phyloP scores from a whole-genome alignment of 2,113 vertebrate species.

The Spea multiplicata region DNA sequence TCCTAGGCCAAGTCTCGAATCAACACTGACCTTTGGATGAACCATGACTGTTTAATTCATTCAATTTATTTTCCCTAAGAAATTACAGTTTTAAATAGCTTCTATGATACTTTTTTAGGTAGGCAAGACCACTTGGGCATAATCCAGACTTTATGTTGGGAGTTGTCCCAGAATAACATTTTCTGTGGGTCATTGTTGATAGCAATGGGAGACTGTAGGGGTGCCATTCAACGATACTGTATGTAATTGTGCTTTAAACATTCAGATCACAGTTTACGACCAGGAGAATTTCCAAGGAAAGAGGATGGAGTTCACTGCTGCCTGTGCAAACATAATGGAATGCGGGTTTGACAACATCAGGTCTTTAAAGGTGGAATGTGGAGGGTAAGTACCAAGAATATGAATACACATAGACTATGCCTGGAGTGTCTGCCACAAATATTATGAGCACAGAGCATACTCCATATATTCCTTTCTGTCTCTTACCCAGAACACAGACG shows the following conservation, averaged over 20 bases:
- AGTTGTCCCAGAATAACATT: neutral
- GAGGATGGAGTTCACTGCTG: conserved; percentile 84
- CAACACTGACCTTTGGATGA: no score
- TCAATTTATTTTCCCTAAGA: no score
- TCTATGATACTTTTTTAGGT: neutral
- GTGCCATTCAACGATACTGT: no score
- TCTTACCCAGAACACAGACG: no score
- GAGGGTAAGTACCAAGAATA: conserved; percentile 78
- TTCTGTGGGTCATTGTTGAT: no score
- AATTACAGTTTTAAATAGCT: neutral
- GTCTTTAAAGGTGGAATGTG: conserved; percentile 91
- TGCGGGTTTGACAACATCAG: conserved; percentile 83
- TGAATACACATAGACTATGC: no score
- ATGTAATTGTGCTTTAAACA: neutral
- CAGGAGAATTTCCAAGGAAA: conserved; percentile 96
- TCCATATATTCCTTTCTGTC: no score
- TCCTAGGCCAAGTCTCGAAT: no score
- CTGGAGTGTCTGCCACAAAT: no score
- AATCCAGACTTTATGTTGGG: neutral
- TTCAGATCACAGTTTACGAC: conserved; percentile 89
- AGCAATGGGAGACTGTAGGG: no score
- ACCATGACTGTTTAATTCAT: no score
- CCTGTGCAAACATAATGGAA: conserved; percentile 88
- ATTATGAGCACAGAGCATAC: no score
- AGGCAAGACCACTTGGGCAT: neutral